Evolutionary conservation across 1,140 invertebrate species (phyloP).

Genomic region (Radopholus similis): DNA sequence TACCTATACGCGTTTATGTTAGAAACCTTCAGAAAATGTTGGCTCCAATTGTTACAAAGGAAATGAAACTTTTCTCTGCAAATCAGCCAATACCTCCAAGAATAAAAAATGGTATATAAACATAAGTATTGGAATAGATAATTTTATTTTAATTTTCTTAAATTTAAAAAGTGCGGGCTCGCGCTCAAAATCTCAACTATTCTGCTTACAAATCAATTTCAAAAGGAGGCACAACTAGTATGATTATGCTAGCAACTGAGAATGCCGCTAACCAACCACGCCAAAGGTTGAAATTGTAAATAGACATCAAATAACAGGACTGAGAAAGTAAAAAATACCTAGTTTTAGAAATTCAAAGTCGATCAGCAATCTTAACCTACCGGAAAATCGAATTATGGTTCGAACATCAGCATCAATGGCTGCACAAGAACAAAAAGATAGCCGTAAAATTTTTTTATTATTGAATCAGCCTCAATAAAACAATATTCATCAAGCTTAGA

Average conservation of each 20-base stretch:
- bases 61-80: no score
- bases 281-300: no score
- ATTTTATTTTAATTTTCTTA: background rate
- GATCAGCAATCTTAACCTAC: no score
- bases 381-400: background rate
- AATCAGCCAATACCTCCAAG: no score
- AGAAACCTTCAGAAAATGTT: constrained; percentile 18
- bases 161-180: background rate
- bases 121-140: background rate
- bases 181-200: constrained; percentile 25
- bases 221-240: no score
- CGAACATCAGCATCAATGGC: background rate
- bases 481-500: constrained; percentile 14
- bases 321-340: background rate
- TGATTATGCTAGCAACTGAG: no score
- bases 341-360: background rate
- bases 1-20: no score
- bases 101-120: background rate
- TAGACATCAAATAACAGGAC: background rate
- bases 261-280: no score
- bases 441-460: no score
- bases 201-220: background rate
- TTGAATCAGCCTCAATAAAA: no score
- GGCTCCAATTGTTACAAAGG: constrained; percentile 18
- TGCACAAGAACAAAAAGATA: background rate